Evolutionary conservation across 2,888 invertebrate species (phyloP).

Genomic region (Anticlea derivata): DNA sequence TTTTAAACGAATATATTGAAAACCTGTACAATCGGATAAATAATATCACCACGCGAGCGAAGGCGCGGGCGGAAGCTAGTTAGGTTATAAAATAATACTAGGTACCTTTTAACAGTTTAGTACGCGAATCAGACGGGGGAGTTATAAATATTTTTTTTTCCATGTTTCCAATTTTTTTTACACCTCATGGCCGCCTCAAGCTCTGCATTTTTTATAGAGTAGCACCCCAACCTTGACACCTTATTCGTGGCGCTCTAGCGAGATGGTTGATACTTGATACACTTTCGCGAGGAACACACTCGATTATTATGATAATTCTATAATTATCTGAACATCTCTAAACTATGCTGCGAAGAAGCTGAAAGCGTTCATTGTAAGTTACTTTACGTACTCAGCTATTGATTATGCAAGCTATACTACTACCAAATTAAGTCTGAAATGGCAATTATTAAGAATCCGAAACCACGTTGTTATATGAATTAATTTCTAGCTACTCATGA

Average conservation of each 20-base stretch:
- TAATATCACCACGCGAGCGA: too few relatives aligned
- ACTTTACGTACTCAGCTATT: too few relatives aligned
- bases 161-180: constrained; percentile 3
- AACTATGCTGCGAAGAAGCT: neutral
- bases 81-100: too few relatives aligned
- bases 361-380: neutral
- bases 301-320: constrained; percentile 38
- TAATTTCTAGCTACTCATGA: neutral
- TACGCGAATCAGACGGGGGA: constrained; percentile 19
- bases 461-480: too few relatives aligned
- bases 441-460: too few relatives aligned
- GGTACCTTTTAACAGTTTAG: too few relatives aligned
- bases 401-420: too few relatives aligned
- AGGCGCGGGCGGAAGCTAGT: too few relatives aligned
- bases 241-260: constrained; percentile 49
- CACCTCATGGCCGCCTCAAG: constrained; percentile 45
- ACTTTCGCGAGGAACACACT: constrained; percentile 38
- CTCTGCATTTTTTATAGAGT: constrained; percentile 52
- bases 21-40: too few relatives aligned
- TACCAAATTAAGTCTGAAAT: too few relatives aligned
- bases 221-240: constrained; percentile 52
- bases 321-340: constrained; percentile 20
- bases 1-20: too few relatives aligned
- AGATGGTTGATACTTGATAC: constrained; percentile 41
- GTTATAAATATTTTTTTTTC: constrained; percentile 48